phyloP scores from a whole-genome alignment of 2,888 invertebrate species.

The Coelinius sp. region DNA sequence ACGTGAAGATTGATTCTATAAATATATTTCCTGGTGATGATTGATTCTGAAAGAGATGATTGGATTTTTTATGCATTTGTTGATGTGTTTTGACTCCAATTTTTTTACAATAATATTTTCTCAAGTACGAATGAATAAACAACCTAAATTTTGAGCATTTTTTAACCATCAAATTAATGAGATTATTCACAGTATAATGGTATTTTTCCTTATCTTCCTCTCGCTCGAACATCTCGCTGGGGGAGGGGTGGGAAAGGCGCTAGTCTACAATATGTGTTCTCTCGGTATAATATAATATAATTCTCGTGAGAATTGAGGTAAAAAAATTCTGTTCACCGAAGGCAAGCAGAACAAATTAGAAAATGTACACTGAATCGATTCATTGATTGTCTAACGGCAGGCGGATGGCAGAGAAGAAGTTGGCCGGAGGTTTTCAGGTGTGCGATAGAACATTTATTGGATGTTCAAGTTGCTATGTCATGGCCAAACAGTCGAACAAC shows the following conservation, averaged over 20 bases:
- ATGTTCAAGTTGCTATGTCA: constrained; percentile 3
- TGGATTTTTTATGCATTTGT: background rate
- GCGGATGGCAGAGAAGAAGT: background rate
- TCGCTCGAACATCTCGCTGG: no score
- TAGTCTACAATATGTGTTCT: no score
- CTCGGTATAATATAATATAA: no score
- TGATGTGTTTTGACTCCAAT: background rate
- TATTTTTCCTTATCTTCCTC: no score
- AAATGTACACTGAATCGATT: constrained; percentile 1
- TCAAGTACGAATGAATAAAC: no score
- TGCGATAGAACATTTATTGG: constrained; percentile 11
- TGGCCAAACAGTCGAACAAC: background rate
- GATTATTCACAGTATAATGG: no score
- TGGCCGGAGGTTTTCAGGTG: constrained; percentile 12
- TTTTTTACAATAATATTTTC: no score
- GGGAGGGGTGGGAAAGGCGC: no score
- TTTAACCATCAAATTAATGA: no score
- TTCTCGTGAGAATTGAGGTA: background rate
- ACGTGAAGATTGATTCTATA: constrained; percentile 3
- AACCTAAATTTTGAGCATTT: no score
- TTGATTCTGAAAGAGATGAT: background rate
- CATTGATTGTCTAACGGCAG: background rate
- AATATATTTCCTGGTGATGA: constrained; percentile 7
- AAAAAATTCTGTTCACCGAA: background rate
- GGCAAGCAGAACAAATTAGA: background rate